Evolutionary conservation across 1,140 invertebrate genomes (phyloP), one percentile per base, ranked within the genome.

Genomic region (Megalonaias nervosa): DNA sequence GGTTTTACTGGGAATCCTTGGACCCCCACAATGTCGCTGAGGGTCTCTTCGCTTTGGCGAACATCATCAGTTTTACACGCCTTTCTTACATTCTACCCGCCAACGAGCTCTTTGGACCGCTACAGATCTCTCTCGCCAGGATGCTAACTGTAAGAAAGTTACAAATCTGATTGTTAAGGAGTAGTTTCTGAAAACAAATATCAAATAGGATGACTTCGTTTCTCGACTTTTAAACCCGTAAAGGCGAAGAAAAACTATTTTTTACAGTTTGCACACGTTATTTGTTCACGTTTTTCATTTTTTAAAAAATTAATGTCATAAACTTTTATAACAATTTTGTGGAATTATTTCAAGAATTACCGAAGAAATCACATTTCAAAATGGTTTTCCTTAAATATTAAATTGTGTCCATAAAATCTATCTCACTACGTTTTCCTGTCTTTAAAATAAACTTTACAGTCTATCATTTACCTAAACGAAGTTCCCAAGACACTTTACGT

Each of bases 51-150:
- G 88, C 87, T 55, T 68, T 89, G 19, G 88, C 88, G 12, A 89
- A 89, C 79, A 84, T 89, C 12, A 84, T 89, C 31, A 88, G 85
- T 66, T 88, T 89, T 67, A 82, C 86, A 12, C 68, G 87, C 19
- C 76, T 89, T 23, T 89, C 86, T 3, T 88, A 85, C 66, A 67
- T 89, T 11, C 70, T 89, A n/a, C 88, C 88, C 23, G 87, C 88
- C 57, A 88, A 89, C 79, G 86, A 88, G 64, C 74, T 85, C 23
- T 86, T 89, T 65, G 88, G 88, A 65, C 88, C 88, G 17, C 82
- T 89, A 80, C 88, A 89, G 77, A 89, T 89, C 55, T 88, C 88
- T 4, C 75, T 89, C 6, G 88, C 84, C 13, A 78, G 81, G 69
- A 89, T 89, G 86, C 84, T 89, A 23, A 86, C 82, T 67, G 88